Evolutionary conservation across 2,797 vertebrate genomes (phyloP).

Genomic region (Gymnocypris eckloni): DNA sequence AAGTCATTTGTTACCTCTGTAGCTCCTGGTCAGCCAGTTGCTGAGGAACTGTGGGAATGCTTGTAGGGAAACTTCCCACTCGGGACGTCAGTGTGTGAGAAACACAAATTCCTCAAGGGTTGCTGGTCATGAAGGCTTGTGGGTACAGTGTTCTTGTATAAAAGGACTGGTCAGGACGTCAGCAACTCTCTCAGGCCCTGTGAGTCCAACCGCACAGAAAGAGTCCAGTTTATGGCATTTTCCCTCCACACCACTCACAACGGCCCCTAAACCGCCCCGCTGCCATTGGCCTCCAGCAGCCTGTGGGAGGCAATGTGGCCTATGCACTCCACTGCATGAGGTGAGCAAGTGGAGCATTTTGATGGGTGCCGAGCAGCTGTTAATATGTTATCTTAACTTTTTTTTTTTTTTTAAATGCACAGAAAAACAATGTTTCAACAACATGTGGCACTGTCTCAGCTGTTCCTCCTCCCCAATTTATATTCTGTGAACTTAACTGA

Average conservation of each 20-base stretch:
- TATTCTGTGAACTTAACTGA: conserved; percentile 26
- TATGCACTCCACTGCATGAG: conserved; percentile 31
- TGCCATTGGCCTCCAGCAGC: background rate
- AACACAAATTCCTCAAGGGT: conserved; percentile 65
- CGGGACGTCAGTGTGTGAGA: conserved; percentile 66
- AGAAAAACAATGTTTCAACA: conserved; percentile 59
- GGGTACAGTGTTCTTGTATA: conserved; percentile 60
- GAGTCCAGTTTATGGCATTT: background rate
- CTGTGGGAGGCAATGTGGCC: conserved; percentile 34
- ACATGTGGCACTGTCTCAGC: conserved; percentile 62
- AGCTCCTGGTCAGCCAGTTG: conserved; percentile 60
- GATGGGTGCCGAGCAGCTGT: conserved; percentile 72
- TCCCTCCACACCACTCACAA: conserved; percentile 23
- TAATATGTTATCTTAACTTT: conserved; percentile 75
- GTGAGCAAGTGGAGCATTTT: conserved; percentile 55
- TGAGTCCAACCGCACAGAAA: conserved; percentile 50
- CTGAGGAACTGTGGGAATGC: conserved; percentile 74
- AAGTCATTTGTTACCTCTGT: too few species aligned
- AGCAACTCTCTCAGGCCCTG: conserved; percentile 56
- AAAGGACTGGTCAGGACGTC: conserved; percentile 43
- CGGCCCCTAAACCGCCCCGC: background rate
- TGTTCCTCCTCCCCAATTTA: conserved; percentile 46
- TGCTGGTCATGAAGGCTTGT: conserved; percentile 59
- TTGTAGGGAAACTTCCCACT: conserved; percentile 65
- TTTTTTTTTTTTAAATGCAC: conserved; percentile 47